Evolutionary conservation across 1,140 invertebrate species (phyloP), one percentile per base, ranked within the genome.

Genomic region (Cydia amplana): DNA sequence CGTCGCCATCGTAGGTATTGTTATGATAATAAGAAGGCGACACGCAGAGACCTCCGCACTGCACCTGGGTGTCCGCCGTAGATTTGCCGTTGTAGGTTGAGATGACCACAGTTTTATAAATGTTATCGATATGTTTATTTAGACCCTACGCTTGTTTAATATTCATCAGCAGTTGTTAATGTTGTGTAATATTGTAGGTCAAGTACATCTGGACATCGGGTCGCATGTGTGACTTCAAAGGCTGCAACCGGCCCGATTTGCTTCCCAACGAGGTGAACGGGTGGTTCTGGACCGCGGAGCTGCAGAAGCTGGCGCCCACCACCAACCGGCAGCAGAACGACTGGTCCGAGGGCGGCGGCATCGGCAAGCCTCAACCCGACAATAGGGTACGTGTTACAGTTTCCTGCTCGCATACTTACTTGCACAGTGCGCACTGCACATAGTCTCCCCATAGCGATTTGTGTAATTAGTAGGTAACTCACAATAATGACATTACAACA

Each of bases 141-240:
- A 51, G n/a, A 51, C 16, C 49, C 49, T 51, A n/a, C n/a, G 49
- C n/a, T 18, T 51, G 14, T 18, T 16, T 18, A 25, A 72, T 43
- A 49, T 18, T 77, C 43, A 72, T 72, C 18, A 18, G 25, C 70
- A 73, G n/a, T 20, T 70, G 18, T 14, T 64, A 63, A 23, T 36
- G 43, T 76, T 73, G 20, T 74, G 49, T 78, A 60, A 23, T 51
- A 80, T 85, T 80, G 16, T 92, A 96, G 91, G 93, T 95, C 0
- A 96, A 97, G 92, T 97, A 97, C 86, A 97, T 96, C 79, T 97
- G 97, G 97, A 97, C 97, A n/a, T 97, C 96, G 23, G 97, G 97
- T 75, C 95, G 96, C 74, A 91, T 97, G 20, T 97, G 96, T 83
- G 96, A 97, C 89, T 97, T 97, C 94, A 96, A 96, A 86, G 96